Evolutionary conservation across 2,797 vertebrate species (phyloP), one percentile per base, ranked within the genome.

Genomic region (Neosalanx taihuensis): DNA sequence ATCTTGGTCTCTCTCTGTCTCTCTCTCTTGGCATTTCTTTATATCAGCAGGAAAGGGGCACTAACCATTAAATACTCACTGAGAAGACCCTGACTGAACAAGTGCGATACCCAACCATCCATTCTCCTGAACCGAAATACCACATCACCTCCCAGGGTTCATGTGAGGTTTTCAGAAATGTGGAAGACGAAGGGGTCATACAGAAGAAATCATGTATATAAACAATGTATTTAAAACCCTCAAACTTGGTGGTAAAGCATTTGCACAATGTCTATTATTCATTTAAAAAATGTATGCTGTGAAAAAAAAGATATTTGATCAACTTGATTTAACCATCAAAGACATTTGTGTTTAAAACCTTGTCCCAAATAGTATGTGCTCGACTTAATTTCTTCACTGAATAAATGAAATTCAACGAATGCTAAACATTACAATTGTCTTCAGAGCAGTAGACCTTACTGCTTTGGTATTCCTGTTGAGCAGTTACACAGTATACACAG

Each of bases 191-290:
- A 70, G 12, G 51, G 72, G 41, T 31, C 7, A 73, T 69, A 80
- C 13, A n/a, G 30, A 70, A 23, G 57, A 62, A 89, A 89, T 37
- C 49, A 87, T 93, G 91, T 93, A 92, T 92, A 93, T 92, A 91
- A 90, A 89, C 90, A 92, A 91, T 90, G 86, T 93, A 93, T 93
- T 94, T 93, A 93, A 93, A 89, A 89, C 83, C 81, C 89, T 68
- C 61, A n/a, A 59, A 58, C 88, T 81, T 87, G 85, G 91, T 86
- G 91, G 23, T 59, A 87, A 85, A 89, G 89, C 84, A 86, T 91
- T 93, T 89, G 89, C 90, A 92, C 87, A 89, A 89, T 88, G 89
- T 81, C 90, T 90, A 90, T 20, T 86, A 56, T 59, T 56, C 83
- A 86, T 88, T 82, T 80, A 84, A 79, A 89, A 87, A 69, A n/a